Conservation (phyloP, 2,113 vertebrate species). For the Megaptera novaeangliae region DNA sequence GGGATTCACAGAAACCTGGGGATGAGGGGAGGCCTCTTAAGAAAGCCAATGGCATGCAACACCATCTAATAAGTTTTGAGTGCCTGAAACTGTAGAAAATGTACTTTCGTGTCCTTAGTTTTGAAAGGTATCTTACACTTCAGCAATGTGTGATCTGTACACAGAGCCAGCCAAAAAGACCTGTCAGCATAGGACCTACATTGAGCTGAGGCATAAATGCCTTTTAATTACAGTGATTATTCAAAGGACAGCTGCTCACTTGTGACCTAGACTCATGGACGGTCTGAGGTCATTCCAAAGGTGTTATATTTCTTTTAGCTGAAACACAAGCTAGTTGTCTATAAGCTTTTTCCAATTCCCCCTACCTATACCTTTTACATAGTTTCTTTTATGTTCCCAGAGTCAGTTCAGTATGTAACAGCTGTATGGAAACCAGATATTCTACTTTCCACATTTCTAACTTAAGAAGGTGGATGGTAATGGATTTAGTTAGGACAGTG, state of each 20-base stretch:
- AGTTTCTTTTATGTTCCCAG: not conserved
- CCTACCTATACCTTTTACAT: not conserved
- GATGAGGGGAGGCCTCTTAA: not conserved
- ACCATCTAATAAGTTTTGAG: not conserved
- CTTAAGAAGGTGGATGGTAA: not conserved
- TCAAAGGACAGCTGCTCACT: not conserved
- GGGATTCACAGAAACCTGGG: not conserved
- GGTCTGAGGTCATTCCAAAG: not conserved
- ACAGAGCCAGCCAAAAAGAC: not conserved
- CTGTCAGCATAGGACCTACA: not conserved
- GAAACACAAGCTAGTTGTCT: not conserved
- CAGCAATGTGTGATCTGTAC: not conserved
- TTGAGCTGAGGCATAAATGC: not conserved
- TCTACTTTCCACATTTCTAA: not conserved
- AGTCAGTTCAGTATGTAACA: not conserved
- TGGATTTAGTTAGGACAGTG: not conserved
- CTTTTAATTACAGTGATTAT: not conserved
- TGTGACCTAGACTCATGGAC: not conserved
- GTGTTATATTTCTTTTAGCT: not conserved
- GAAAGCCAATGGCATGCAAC: not conserved
- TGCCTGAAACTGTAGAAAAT: not conserved
- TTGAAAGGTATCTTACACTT: not conserved
- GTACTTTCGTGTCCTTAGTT: not conserved
- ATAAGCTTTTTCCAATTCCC: not conserved
- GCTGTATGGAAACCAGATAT: not conserved